Conservation (phyloP, 1,140 invertebrate genomes). For the Agraylea sexmaculata region DNA sequence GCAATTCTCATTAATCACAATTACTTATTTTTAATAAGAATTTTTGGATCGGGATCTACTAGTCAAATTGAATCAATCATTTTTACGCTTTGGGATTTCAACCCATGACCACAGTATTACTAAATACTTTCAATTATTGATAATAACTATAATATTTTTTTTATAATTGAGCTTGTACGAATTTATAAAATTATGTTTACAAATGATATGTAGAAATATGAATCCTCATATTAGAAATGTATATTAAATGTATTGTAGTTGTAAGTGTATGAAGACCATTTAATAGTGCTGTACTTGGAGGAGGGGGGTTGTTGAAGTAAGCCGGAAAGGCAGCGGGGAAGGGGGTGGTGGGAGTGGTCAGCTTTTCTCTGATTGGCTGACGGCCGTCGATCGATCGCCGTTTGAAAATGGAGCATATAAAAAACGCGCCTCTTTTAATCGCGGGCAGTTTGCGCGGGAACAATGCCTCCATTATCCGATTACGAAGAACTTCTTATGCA, state of each 20-base stretch:
- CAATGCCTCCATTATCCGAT: slow-evolving; percentile 12
- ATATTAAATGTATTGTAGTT: slow-evolving; percentile 1
- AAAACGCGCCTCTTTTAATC: slow-evolving; percentile 16
- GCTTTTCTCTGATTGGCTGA: slow-evolving; percentile 16
- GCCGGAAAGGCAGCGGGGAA: not conserved
- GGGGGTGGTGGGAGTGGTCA: slow-evolving; percentile 20
- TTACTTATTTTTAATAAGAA: not conserved
- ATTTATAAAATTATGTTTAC: slow-evolving; percentile 2
- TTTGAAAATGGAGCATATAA: slow-evolving; percentile 14
- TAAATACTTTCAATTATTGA: not conserved
- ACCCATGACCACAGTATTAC: not conserved
- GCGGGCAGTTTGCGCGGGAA: slow-evolving; percentile 14
- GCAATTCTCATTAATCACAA: not conserved
- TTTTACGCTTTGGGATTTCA: slow-evolving; percentile 2
- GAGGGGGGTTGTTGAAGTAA: slow-evolving; percentile 4
- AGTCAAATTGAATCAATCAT: not conserved
- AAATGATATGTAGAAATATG: slow-evolving; percentile 4
- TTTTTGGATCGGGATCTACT: not conserved
- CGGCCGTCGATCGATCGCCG: slow-evolving; percentile 18
- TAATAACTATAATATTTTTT: not conserved
- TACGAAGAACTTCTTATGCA: slow-evolving; percentile 9
- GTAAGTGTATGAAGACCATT: not conserved
- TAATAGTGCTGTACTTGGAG: slow-evolving; percentile 2
- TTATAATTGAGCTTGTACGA: not conserved
- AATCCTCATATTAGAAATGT: not conserved